phyloP scores from a whole-genome alignment of 2,888 invertebrate genomes.

The Fragum fragum region DNA sequence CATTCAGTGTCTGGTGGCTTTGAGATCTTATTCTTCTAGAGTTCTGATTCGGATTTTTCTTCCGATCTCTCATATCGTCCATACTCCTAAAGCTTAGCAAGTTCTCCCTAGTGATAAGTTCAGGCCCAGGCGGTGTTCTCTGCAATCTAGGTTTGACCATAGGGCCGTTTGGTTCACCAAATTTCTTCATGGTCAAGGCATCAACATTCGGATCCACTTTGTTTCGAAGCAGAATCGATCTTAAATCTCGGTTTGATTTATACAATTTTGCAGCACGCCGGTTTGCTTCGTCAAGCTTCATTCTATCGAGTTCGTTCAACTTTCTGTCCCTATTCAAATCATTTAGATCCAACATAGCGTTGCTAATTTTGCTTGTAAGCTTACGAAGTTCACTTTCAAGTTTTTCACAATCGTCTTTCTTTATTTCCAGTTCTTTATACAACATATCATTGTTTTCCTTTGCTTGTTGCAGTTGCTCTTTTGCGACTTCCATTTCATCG shows the following conservation, averaged over 20 bases:
- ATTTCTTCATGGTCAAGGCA: slow-evolving; percentile 29
- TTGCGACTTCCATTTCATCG: slow-evolving; percentile 47
- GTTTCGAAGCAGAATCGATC: slow-evolving; percentile 43
- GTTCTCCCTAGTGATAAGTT: slow-evolving; percentile 42
- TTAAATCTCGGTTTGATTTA: slow-evolving; percentile 48
- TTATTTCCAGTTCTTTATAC: slow-evolving; percentile 54
- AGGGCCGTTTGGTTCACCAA: neutral
- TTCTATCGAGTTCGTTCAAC: slow-evolving; percentile 28
- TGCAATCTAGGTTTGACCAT: neutral
- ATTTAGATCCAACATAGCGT: slow-evolving; percentile 38
- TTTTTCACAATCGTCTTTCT: slow-evolving; percentile 57
- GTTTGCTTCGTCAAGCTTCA: slow-evolving; percentile 41
- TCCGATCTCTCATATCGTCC: slow-evolving; percentile 10
- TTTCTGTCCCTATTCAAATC: slow-evolving; percentile 49
- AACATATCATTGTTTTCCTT: slow-evolving; percentile 50
- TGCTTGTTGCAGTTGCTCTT: slow-evolving; percentile 42
- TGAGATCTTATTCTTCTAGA: slow-evolving; percentile 14
- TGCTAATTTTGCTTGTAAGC: slow-evolving; percentile 42
- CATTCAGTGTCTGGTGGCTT: neutral
- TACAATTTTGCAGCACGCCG: slow-evolving; percentile 27
- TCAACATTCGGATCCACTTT: slow-evolving; percentile 58
- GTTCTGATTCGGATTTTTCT: neutral
- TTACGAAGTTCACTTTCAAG: slow-evolving; percentile 44
- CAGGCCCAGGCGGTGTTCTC: slow-evolving; percentile 1
- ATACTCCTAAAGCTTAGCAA: slow-evolving; percentile 46